These are phyloP conservation scores for Antheraea yamamai DNA, from an alignment of 2,888 invertebrate genomes.

Conservation along the genomic window DNA sequence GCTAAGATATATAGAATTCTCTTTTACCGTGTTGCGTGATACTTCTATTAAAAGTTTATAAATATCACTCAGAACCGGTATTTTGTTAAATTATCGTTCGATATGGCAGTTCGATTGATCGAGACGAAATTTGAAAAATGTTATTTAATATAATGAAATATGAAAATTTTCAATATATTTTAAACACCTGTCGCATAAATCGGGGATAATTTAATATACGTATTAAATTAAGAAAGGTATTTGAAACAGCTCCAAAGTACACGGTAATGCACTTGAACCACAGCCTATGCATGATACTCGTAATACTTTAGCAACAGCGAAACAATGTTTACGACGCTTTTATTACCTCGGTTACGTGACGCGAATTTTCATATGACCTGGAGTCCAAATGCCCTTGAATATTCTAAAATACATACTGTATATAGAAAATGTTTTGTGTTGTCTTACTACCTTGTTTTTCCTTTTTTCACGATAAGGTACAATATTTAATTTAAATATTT, in stretches of 20 bases:
- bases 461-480: background rate
- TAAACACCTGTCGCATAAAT: background rate
- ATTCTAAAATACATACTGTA: background rate
- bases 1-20: background rate
- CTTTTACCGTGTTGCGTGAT: background rate
- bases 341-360: background rate
- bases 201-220: background rate
- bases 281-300: background rate
- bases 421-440: background rate
- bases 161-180: background rate
- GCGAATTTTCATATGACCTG: background rate
- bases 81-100: background rate
- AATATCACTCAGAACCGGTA: background rate
- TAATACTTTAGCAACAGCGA: background rate
- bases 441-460: background rate
- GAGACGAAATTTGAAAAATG: background rate
- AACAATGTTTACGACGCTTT: background rate
- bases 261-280: slow-evolving; percentile 1
- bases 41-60: background rate
- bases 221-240: background rate
- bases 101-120: no score
- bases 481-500: background rate
- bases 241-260: background rate
- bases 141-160: background rate
- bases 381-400: background rate